These are phyloP conservation scores for Scaptodrosophila latifasciaeformis DNA, from an alignment of 2,888 invertebrate genomes.

Conservation along the genomic window DNA sequence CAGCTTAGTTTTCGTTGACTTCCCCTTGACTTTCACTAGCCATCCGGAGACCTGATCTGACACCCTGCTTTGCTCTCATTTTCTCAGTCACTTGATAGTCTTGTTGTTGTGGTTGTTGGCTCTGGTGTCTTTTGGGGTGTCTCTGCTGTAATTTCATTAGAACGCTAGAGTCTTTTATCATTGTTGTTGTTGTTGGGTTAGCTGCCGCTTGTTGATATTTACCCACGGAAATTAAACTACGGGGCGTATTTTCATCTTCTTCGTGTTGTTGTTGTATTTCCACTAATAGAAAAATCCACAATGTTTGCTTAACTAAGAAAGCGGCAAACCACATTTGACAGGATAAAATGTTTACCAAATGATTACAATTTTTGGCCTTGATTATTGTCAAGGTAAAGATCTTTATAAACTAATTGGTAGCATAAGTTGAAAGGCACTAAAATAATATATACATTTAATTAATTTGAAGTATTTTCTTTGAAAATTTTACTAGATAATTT, in stretches of 20 bases:
- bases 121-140: neutral
- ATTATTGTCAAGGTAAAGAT: too few relatives aligned
- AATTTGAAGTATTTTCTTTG: too few relatives aligned
- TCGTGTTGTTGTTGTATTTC: too few relatives aligned
- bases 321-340: too few relatives aligned
- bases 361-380: too few relatives aligned
- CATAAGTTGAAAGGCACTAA: too few relatives aligned
- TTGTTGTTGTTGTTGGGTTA: too few relatives aligned
- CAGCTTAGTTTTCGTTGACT: constrained; percentile 68
- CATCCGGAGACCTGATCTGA: constrained; percentile 8
- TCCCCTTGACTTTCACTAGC: constrained; percentile 62
- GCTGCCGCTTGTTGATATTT: constrained; percentile 58
- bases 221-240: constrained; percentile 60
- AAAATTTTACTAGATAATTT: too few relatives aligned
- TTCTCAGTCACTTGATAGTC: neutral
- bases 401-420: too few relatives aligned
- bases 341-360: too few relatives aligned
- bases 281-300: constrained; percentile 44
- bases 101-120: neutral
- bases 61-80: neutral
- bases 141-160: constrained; percentile 57
- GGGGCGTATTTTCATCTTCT: constrained; percentile 36
- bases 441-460: too few relatives aligned
- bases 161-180: constrained; percentile 30
- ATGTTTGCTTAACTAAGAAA: too few relatives aligned